Evolutionary conservation across 1,140 invertebrate genomes (phyloP).

Genomic region (Paracyclopina nana): DNA sequence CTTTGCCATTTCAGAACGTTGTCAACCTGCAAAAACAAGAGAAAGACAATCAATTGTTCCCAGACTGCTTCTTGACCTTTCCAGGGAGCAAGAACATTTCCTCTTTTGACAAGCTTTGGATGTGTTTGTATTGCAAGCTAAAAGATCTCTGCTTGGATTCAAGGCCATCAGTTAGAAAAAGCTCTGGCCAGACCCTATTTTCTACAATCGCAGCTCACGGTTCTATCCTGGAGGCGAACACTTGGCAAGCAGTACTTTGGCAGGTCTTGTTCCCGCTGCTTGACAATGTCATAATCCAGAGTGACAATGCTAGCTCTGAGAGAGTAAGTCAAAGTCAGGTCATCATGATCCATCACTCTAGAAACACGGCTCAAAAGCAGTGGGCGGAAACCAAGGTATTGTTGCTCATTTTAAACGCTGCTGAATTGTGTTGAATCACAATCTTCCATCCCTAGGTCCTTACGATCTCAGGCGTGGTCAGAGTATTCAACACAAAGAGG

Average conservation of each 20-base stretch:
- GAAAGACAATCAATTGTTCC: too few species aligned
- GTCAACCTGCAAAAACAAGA: conserved; percentile 39
- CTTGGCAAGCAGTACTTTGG: conserved; percentile 21
- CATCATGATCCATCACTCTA: conserved; percentile 91
- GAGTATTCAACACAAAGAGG: conserved; percentile 73
- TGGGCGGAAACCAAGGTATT: conserved; percentile 98
- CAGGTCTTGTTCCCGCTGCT: conserved; percentile 77
- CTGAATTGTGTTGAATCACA: too few species aligned
- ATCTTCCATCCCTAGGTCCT: too few species aligned
- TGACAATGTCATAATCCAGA: conserved; percentile 72
- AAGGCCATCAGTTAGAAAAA: conserved; percentile 84
- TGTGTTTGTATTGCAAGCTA: conserved; percentile 73
- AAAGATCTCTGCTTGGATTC: conserved; percentile 85
- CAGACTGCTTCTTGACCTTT: too few species aligned
- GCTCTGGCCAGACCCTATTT: conserved; percentile 93
- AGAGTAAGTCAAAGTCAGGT: conserved; percentile 79
- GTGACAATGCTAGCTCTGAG: conserved; percentile 74
- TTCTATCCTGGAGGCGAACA: conserved; percentile 41
- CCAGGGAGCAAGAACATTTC: conserved; percentile 61
- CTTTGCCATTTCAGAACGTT: too few species aligned
- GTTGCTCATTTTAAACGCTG: conserved; percentile 33
- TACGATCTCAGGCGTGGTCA: conserved; percentile 46
- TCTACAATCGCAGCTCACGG: conserved; percentile 92
- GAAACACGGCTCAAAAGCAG: conserved; percentile 96
- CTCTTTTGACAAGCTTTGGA: conserved; percentile 81